A percentile compares a stretch with the other conserved stretches of the same genome.
Evolutionary conservation across 2,888 invertebrate genomes (phyloP).

Genomic region (Drymonia ruficornis): DNA sequence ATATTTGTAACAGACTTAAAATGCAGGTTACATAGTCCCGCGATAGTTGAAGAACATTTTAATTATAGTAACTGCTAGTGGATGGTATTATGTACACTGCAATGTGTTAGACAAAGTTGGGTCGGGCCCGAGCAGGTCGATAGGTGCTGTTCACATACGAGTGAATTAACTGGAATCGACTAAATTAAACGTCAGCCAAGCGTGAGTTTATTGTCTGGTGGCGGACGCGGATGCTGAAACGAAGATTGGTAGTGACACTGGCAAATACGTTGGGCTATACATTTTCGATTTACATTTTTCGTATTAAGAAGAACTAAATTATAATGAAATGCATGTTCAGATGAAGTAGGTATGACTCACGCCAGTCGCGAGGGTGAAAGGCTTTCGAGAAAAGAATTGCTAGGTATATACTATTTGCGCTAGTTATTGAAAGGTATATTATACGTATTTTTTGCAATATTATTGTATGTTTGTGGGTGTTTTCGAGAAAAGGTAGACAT

Average conservation of each 20-base stretch:
- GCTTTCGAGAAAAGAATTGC: too few relatives aligned
- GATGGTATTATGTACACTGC: conserved; percentile 56
- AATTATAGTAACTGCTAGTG: conserved; percentile 53
- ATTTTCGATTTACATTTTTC: too few relatives aligned
- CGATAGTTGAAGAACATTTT: conserved; percentile 47
- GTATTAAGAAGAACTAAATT: too few relatives aligned
- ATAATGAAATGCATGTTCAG: too few relatives aligned
- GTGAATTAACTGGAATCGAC: conserved; percentile 47
- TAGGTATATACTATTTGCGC: too few relatives aligned
- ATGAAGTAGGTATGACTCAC: too few relatives aligned
- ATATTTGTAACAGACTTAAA: background rate
- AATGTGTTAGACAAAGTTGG: conserved; percentile 69
- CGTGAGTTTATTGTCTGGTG: conserved; percentile 14
- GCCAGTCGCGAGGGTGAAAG: too few relatives aligned
- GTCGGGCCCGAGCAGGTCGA: conserved; percentile 49
- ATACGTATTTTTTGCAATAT: too few relatives aligned
- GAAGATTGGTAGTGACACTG: background rate
- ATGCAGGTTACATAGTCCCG: background rate
- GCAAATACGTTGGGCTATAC: conserved; percentile 7
- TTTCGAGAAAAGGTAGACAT: too few relatives aligned
- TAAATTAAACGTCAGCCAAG: conserved; percentile 26
- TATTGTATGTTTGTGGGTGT: too few relatives aligned
- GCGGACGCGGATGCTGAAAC: conserved; percentile 17
- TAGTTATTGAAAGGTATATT: too few relatives aligned
- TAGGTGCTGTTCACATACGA: conserved; percentile 38